Base-by-base conservation (phyloP, 2,797 vertebrate species). In the Loriculus beryllinus region DNA sequence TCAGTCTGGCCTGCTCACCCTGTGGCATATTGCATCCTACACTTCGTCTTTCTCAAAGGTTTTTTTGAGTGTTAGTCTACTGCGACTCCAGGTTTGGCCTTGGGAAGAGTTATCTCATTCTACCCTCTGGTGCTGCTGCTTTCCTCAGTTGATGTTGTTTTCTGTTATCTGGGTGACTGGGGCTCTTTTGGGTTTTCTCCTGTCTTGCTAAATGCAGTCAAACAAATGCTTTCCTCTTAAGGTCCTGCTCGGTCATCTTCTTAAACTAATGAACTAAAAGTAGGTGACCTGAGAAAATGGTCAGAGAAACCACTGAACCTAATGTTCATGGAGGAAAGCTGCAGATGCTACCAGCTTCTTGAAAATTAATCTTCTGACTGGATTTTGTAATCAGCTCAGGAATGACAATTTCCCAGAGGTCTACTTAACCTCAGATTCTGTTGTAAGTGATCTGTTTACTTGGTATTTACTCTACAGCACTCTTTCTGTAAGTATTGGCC, bases 1-100 rank as follows among this genome's bases (percentile, higher is more conserved):
- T 87, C 23, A 21, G 10, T 26, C 21, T 33, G 52, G 4, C 23
- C 29, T 64, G 22, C 2, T 3, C 5, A n/a, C 39, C 12, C 22
- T 54, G 18, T 56, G 35, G 28, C 12, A 0, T 62, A 37, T 21
- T 0, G 0, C 0, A 2, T 71, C 52, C 12, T 80, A 86, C 31
- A 40, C 37, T 82, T 8, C 4, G 0, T 60, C 26, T 15, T 64
- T 64, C 49, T 77, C 3, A 0, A 33, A 28, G 5, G 2, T 9
- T 77, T 87, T 87, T 84, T 67, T 75, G 37, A 93, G 29, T n/a
- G 45, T 51, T 64, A 49, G 23, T 64, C 31, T 64, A 3, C 19
- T 87, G 37, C 0, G 4, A 39, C 21, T 16, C 29, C 20, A 78
- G 12, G 14, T 74, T 56, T 92, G 52, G 12, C 48, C 22, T 60